Evolutionary conservation across 2,113 vertebrate species (phyloP), one percentile per base, ranked within the genome.

Genomic region (Petrocephalus zakoni): DNA sequence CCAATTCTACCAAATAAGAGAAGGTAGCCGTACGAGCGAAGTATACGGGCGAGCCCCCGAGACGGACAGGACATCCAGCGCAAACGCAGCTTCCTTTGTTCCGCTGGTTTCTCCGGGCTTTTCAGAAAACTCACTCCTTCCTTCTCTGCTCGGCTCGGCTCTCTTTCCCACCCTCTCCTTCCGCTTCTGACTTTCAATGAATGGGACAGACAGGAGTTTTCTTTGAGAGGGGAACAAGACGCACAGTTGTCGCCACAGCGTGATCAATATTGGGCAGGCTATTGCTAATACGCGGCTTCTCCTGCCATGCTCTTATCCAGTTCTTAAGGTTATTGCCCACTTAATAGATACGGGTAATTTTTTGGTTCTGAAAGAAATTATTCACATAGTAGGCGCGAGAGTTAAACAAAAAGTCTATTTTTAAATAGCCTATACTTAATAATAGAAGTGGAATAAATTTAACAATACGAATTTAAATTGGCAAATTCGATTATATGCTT

Each of bases 81-180:
- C 93, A 94, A 93, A 93, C 94, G 94, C 94, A 93, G 93, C 92
- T 93, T 95, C 95, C 95, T 95, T 96, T 96, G 95, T 96, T 93
- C 94, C 91, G 81, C 92, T 90, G 90, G 91, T 88, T 92, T 93
- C 92, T 93, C 93, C 93, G 90, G 93, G 94, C 94, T 92, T 93
- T 94, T 94, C 93, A 94, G 22, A 61, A 93, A 93, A 93, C 94
- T 90, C 93, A 91, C 92, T 93, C 93, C 91, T 92, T 92, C 90
- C 92, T 92, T 46, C 92, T 92, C 93, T 88, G 90, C 88, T 85
- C 92, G 91, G 91, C 49, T 51, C n/a, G n/a, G n/a, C n/a, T 55
- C 92, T 89, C 93, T 90, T 92, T 90, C 90, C 90, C 88, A 78
- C 91, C 91, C 89, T 88, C 86, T 88, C 29, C 87, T 89, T 91